phyloP scores from a whole-genome alignment of 2,888 invertebrate genomes.

The Tipula helvola region DNA sequence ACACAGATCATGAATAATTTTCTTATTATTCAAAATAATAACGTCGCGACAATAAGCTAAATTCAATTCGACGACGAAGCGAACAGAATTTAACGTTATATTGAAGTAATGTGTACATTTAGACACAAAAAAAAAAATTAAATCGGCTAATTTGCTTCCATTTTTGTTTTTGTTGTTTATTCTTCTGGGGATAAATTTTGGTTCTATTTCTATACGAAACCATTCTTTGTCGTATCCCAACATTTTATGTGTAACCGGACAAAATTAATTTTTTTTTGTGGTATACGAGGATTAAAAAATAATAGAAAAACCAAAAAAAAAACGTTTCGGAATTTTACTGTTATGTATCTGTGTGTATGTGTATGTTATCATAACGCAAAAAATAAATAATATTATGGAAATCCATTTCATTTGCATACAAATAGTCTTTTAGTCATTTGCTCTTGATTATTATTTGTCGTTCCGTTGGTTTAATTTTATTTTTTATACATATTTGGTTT shows the following conservation, averaged over 20 bases:
- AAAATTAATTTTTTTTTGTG: neutral
- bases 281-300: neutral
- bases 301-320: neutral
- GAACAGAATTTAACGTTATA: neutral
- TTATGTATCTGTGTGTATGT: neutral
- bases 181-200: neutral
- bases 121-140: neutral
- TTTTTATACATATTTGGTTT: neutral
- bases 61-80: neutral
- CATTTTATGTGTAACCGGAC: neutral
- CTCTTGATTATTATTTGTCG: neutral
- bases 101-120: neutral
- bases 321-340: neutral
- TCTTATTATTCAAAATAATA: neutral
- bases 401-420: slow-evolving; percentile 4
- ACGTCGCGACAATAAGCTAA: neutral
- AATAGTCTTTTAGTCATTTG: neutral
- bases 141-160: neutral
- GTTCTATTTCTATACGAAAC: neutral
- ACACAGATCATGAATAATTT: neutral
- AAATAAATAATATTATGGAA: slow-evolving; percentile 4
- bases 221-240: neutral
- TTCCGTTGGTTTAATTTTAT: neutral
- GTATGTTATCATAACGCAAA: neutral
- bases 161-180: neutral